Conservation (phyloP, 35 echinoderm and acorn worm genomes). For the Apostichopus californicus region DNA sequence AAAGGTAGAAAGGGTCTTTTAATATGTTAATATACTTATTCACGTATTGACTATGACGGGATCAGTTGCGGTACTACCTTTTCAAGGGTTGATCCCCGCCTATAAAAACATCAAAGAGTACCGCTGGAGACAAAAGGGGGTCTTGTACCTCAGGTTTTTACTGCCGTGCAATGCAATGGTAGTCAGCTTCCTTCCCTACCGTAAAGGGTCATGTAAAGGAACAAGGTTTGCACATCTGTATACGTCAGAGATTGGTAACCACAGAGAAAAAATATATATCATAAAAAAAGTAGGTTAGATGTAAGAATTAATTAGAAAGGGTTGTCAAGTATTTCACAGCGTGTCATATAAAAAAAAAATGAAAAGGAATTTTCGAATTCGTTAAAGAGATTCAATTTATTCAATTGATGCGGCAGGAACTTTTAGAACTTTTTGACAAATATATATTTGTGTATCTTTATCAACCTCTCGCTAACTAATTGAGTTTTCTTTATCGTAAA, state of each 20-base stretch:
- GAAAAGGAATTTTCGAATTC: background rate
- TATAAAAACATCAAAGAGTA: constrained; percentile 52
- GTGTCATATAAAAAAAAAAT: background rate
- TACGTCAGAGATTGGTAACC: background rate
- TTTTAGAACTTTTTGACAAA: no score
- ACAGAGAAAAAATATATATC: background rate
- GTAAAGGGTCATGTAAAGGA: no score
- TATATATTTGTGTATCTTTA: no score
- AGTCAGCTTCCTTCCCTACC: no score
- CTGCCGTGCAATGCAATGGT: background rate
- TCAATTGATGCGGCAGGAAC: no score
- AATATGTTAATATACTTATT: constrained; percentile 53
- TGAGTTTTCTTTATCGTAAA: no score
- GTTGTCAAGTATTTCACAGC: background rate
- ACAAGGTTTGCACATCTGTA: background rate
- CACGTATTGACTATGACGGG: background rate
- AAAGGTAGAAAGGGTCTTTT: constrained; percentile 28
- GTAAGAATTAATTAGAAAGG: background rate
- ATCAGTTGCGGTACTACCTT: background rate
- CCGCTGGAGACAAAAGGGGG: constrained; percentile 30
- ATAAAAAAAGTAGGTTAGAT: background rate
- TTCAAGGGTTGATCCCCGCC: constrained; percentile 24
- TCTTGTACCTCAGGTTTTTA: constrained; percentile 33
- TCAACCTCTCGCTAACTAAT: no score
- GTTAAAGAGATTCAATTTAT: no score